These are phyloP conservation scores for Nesometra sesokonis DNA, from an alignment of 35 echinoderm and acorn worm species.

Conservation along the genomic window DNA sequence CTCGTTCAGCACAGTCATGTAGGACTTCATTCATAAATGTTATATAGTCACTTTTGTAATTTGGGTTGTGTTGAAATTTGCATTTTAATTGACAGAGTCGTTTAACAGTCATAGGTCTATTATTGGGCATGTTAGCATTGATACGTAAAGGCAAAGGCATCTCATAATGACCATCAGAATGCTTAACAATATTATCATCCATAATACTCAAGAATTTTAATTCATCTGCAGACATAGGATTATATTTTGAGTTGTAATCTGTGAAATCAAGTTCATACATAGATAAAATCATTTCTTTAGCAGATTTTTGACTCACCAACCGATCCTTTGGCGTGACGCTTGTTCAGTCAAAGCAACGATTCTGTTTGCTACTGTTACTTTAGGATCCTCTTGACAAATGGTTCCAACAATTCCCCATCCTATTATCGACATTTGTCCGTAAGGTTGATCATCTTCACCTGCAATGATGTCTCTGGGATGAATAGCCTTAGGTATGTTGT, in stretches of 20 bases:
- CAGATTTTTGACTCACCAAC: background rate
- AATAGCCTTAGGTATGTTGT: background rate
- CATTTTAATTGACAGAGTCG: background rate
- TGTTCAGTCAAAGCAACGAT: background rate
- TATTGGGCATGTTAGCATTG: slow-evolving; percentile 21
- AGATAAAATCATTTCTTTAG: background rate
- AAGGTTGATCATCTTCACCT: slow-evolving; percentile 30
- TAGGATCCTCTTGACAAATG: background rate
- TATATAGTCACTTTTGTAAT: slow-evolving; percentile 18
- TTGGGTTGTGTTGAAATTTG: slow-evolving; percentile 19
- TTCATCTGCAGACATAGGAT: slow-evolving; percentile 18
- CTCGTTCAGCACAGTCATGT: slow-evolving; percentile 21
- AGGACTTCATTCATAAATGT: slow-evolving; percentile 32
- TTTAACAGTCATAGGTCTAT: slow-evolving; percentile 6
- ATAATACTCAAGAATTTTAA: background rate
- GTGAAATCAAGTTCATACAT: background rate
- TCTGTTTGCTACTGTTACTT: background rate
- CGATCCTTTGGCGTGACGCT: background rate
- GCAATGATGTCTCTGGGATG: slow-evolving; percentile 15
- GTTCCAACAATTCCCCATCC: slow-evolving; percentile 45
- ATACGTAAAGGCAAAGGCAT: slow-evolving; percentile 30
- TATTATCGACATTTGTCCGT: slow-evolving; percentile 21
- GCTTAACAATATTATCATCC: background rate
- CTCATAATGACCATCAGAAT: slow-evolving; percentile 34
- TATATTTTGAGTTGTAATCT: background rate